Percentiles rank a stretch among this genome's conserved stretches.
These are phyloP conservation scores for Argyresthia goedartella DNA, from an alignment of 2,888 invertebrate genomes.

Conservation along the genomic window DNA sequence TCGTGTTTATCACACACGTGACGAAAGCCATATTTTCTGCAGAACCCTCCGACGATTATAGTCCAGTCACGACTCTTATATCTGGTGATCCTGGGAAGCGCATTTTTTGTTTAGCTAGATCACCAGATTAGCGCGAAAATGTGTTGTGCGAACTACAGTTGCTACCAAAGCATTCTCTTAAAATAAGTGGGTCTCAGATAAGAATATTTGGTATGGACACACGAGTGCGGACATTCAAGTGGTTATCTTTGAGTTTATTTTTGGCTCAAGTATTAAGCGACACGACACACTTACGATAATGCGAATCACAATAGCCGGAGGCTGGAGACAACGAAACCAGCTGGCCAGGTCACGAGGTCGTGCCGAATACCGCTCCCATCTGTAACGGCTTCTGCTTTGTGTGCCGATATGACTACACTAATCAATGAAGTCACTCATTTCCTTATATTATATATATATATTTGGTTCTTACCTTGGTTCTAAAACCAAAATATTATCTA, in stretches of 20 bases:
- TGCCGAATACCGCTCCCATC: conserved; percentile 13
- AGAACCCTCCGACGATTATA: conserved; percentile 25
- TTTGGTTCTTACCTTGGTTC: too few relatives aligned
- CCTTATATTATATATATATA: too few relatives aligned
- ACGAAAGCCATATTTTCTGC: conserved; percentile 34
- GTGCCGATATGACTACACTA: too few relatives aligned
- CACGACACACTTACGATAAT: conserved; percentile 6
- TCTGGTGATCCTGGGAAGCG: conserved; percentile 27
- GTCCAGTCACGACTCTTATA: conserved; percentile 37
- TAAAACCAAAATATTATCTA: too few relatives aligned
- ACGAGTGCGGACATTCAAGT: not conserved
- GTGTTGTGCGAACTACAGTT: too few relatives aligned
- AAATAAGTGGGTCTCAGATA: too few relatives aligned
- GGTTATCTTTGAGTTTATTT: conserved; percentile 1
- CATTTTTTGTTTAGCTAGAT: conserved; percentile 5
- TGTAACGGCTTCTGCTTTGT: conserved; percentile 24
- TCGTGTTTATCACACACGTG: conserved; percentile 19
- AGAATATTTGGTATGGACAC: too few relatives aligned
- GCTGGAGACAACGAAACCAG: conserved; percentile 38
- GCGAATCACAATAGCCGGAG: conserved; percentile 22
- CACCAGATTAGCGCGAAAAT: too few relatives aligned
- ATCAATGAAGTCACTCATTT: too few relatives aligned
- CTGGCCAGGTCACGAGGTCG: conserved; percentile 18
- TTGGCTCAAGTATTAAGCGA: not conserved
- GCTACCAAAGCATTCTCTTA: too few relatives aligned